These are phyloP conservation scores for Melozone crissalis DNA, from an alignment of 2,113 vertebrate genomes.

Conservation along the genomic window DNA sequence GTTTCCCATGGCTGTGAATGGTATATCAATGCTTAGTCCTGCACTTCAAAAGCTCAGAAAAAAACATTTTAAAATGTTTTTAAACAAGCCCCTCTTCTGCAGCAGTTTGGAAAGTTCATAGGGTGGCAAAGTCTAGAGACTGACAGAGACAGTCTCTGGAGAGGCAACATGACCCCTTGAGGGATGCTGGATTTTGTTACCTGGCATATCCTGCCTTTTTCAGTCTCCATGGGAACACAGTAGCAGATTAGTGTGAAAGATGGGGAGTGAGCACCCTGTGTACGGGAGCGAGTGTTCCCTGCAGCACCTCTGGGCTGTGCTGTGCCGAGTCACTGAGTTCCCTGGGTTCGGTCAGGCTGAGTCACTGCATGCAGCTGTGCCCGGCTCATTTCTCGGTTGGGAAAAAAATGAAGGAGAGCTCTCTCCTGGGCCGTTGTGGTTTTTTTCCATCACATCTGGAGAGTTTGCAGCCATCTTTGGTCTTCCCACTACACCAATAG, in stretches of 20 bases:
- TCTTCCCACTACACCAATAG: accelerated
- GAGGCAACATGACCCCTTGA: background rate
- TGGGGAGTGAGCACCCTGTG: background rate
- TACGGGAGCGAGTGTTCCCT: background rate
- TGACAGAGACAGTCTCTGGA: background rate
- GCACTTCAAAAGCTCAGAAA: background rate
- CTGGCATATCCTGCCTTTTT: background rate
- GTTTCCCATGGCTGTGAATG: background rate
- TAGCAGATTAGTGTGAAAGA: background rate
- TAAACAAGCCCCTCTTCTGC: accelerated
- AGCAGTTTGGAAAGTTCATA: background rate
- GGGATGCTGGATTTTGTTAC: background rate
- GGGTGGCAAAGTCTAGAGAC: background rate
- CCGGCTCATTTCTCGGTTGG: background rate
- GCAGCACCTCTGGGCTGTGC: background rate
- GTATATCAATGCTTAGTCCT: background rate
- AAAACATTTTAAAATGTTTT: background rate
- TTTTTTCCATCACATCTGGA: background rate
- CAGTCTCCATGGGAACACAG: background rate
- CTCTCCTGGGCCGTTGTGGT: background rate
- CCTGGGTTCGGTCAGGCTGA: background rate
- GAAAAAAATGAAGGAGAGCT: background rate
- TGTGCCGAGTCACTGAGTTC: background rate
- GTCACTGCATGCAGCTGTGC: background rate
- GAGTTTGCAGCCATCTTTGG: background rate